Base-by-base conservation (phyloP, 1,140 invertebrate genomes). In the Zaprionus gabonicus region DNA sequence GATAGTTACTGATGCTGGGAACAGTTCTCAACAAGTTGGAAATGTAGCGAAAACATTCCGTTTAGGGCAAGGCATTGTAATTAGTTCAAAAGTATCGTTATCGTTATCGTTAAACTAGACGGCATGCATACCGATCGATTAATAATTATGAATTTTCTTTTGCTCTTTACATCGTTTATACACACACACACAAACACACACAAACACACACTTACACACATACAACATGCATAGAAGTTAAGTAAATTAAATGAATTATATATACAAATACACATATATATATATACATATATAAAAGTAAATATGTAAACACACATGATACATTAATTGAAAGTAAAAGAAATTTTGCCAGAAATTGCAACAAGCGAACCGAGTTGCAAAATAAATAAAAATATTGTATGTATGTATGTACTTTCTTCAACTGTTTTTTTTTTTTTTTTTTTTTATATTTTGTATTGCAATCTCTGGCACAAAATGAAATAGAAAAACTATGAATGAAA, bases 221-320 rank as follows among this genome's bases (percentile, higher is more conserved):
- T 10, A 79, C 71, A 76, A 46, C 53, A 77, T 68, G 77, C 81
- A 76, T 83, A 83, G 81, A 53, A 44, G 46, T 70, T 83, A 83
- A 83, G 81, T 83, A 83, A 83, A 80, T 83, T 68, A 83, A 83
- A 83, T 83, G 80, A 83, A 83, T 76, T 69, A 82, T 58, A 79
- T 76, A 80, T 71, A 80, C 46, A 80, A 44, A 70, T 64, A 80
- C 58, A 69, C 41, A 62, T 66, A 78, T 63, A 55, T 66, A 77
- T 23, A 38, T 44, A 78, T 72, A 56, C 46, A 71, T 46, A 46
- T 46, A 57, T 20, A 71, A 27, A 64, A 27, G 57, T 44, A 66
- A 55, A 68, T 46, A 46, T 46, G 41, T 46, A 46, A 46, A 46
- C 41, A 38, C n/a, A 46, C 41, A 44, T 44, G 41, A 44, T 44